A percentile compares a stretch with the other conserved stretches of the same genome.
phyloP scores from a whole-genome alignment of 2,797 vertebrate genomes.

The Sparidentex hasta region DNA sequence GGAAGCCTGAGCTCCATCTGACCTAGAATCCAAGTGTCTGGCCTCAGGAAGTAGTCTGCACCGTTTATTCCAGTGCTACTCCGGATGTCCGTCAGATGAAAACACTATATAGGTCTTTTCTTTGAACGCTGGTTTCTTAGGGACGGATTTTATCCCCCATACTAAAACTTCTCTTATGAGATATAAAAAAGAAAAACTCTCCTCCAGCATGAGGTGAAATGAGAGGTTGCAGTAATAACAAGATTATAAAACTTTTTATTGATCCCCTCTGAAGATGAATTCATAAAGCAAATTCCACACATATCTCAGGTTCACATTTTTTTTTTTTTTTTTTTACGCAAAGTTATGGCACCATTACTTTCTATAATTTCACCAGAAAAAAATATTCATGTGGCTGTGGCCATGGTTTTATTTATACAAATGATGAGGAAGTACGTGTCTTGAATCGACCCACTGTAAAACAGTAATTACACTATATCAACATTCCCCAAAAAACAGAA shows the following conservation, averaged over 20 bases:
- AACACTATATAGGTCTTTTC: conserved; percentile 41
- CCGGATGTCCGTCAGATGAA: conserved; percentile 20
- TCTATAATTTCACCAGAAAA: conserved; percentile 77
- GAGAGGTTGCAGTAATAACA: conserved; percentile 79
- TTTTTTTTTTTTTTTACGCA: conserved; percentile 57
- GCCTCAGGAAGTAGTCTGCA: conserved; percentile 34
- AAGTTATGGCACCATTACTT: conserved; percentile 81
- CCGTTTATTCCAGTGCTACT: conserved; percentile 17
- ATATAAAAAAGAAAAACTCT: conserved; percentile 29
- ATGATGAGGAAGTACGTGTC: conserved; percentile 74
- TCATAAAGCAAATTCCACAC: conserved; percentile 82
- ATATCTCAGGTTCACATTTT: conserved; percentile 75
- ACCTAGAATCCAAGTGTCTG: conserved; percentile 33
- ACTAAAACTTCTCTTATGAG: conserved; percentile 7
- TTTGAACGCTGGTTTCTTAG: conserved; percentile 18
- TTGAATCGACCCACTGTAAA: conserved; percentile 73
- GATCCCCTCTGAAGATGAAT: conserved; percentile 80
- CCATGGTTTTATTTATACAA: conserved; percentile 82
- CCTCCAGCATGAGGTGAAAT: conserved; percentile 63
- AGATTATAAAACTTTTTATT: conserved; percentile 85
- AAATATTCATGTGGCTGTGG: conserved; percentile 76
- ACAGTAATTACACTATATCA: conserved; percentile 77
- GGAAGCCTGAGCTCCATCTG: conserved; percentile 44
- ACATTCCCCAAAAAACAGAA: conserved; percentile 73
- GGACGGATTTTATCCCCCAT: conserved; percentile 5